Conservation (phyloP, 1,140 invertebrate genomes). For the Papilio machaon region DNA sequence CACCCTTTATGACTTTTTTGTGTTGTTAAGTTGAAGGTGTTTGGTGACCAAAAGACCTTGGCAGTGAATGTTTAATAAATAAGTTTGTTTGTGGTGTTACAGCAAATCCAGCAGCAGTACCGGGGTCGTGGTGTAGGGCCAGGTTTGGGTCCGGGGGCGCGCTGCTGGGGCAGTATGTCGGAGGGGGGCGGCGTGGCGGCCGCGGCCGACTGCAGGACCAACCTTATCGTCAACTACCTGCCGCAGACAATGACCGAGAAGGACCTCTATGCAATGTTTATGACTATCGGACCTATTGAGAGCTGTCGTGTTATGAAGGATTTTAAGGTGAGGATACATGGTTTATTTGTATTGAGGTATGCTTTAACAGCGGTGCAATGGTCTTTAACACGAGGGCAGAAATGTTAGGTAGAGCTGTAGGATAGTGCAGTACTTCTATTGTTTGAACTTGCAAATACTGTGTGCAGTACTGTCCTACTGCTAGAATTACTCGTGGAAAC, state of each 20-base stretch:
- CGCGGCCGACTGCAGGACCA: conserved; percentile 83
- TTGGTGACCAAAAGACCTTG: neutral
- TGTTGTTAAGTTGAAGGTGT: too few relatives aligned
- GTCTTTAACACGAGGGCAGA: too few relatives aligned
- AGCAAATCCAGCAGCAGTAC: conserved; percentile 78
- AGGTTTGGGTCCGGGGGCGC: conserved; percentile 49
- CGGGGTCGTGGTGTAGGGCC: conserved; percentile 51
- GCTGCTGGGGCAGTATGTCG: conserved; percentile 76
- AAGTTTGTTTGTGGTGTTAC: conserved; percentile 41
- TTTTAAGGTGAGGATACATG: conserved; percentile 85
- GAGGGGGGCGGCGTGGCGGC: conserved; percentile 69
- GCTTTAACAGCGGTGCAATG: neutral
- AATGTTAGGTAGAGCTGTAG: neutral
- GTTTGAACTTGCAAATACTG: too few relatives aligned
- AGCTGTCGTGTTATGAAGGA: conserved; percentile 96
- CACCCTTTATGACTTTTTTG: too few relatives aligned
- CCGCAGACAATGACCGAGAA: conserved; percentile 96
- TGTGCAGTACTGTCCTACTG: too few relatives aligned
- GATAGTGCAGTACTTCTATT: too few relatives aligned
- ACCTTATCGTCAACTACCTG: conserved; percentile 97
- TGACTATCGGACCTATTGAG: conserved; percentile 92
- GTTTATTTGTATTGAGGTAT: neutral
- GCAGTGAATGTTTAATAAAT: neutral
- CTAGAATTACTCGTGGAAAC: too few relatives aligned
- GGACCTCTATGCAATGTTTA: conserved; percentile 94